A percentile compares a stretch with the other conserved stretches of the same genome.
phyloP scores from a whole-genome alignment of 2,797 vertebrate species.

The Phoeniculus purpureus region DNA sequence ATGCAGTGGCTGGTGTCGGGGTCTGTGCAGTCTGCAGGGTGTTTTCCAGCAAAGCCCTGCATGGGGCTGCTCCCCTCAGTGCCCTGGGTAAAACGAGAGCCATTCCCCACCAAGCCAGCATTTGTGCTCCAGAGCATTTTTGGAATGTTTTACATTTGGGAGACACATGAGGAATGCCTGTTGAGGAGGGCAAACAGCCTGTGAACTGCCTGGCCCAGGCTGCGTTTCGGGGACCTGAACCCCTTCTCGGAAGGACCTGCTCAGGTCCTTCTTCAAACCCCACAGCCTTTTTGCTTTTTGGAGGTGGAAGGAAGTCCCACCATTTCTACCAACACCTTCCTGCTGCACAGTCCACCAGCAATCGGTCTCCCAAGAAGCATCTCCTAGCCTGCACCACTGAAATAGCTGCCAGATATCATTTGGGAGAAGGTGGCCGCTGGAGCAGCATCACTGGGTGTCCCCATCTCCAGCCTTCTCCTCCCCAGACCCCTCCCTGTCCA shows the following conservation, averaged over 20 bases:
- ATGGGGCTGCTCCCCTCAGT: neutral
- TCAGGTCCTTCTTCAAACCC: fast-evolving
- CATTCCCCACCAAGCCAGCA: fast-evolving
- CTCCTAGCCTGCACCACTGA: neutral
- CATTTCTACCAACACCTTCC: neutral
- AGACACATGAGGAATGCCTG: constrained; percentile 20
- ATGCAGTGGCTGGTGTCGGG: neutral
- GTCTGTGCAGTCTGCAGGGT: neutral
- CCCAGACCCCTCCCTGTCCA: neutral
- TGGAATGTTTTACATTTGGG: constrained; percentile 16
- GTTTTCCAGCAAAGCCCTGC: neutral
- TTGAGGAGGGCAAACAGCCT: neutral
- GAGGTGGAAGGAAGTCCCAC: fast-evolving
- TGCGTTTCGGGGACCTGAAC: neutral
- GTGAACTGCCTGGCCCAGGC: neutral
- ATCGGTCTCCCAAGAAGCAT: fast-evolving
- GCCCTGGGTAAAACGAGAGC: neutral
- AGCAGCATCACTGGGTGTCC: neutral
- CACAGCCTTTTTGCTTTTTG: neutral
- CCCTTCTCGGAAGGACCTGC: neutral
- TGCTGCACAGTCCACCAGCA: fast-evolving
- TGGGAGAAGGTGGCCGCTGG: neutral
- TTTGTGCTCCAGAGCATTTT: constrained; percentile 19
- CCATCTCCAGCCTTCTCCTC: neutral
- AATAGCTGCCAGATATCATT: fast-evolving